Evolutionary conservation across 2,113 vertebrate genomes (phyloP).

Genomic region (Grus americana): DNA sequence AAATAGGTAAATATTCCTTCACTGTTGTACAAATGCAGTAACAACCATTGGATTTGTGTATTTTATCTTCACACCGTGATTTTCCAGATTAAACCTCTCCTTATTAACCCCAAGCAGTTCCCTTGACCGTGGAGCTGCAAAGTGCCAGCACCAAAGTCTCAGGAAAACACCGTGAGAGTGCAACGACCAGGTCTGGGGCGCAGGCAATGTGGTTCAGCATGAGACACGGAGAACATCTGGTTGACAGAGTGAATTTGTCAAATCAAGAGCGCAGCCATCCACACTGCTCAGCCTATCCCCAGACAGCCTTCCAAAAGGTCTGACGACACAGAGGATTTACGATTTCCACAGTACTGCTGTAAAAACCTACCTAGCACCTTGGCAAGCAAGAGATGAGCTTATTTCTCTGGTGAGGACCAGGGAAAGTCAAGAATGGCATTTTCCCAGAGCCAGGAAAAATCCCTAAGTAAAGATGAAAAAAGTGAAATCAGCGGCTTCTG

Average conservation of each 20-base stretch:
- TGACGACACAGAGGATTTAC: not conserved
- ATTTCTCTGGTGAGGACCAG: not conserved
- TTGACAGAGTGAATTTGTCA: not conserved
- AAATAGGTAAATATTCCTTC: not conserved
- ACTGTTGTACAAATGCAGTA: accelerated
- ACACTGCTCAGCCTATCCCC: not conserved
- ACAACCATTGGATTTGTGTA: not conserved
- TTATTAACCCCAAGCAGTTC: not conserved
- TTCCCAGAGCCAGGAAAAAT: not conserved
- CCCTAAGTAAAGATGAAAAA: not conserved
- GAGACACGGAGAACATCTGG: not conserved
- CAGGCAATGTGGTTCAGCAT: not conserved
- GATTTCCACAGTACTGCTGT: not conserved
- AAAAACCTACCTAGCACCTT: not conserved
- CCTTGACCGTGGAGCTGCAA: not conserved
- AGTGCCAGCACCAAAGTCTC: not conserved
- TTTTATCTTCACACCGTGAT: not conserved
- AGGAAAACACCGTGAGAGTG: not conserved
- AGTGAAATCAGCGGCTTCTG: not conserved
- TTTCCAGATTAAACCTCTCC: not conserved
- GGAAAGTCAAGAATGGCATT: not conserved
- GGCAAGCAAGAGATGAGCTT: not conserved
- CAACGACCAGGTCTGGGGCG: accelerated
- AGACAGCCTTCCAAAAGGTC: not conserved
- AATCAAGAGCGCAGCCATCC: not conserved